Percentiles rank a stretch among this genome's conserved stretches.
These are phyloP conservation scores for Drosophila infuscata DNA, from an alignment of 2,888 invertebrate genomes.

Conservation along the genomic window DNA sequence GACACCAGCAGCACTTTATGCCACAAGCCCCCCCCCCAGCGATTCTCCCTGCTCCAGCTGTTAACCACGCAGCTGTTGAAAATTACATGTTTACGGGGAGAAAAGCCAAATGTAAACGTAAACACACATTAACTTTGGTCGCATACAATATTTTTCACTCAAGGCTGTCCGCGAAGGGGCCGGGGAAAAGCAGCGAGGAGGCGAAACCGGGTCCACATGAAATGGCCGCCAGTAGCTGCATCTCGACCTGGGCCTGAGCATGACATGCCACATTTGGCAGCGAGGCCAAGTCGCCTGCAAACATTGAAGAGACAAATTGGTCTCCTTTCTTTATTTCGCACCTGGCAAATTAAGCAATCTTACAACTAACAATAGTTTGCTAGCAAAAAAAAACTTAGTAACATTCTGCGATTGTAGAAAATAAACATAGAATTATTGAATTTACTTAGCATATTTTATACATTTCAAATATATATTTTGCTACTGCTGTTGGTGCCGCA, in stretches of 20 bases:
- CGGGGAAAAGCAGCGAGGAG: neutral
- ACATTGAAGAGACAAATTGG: conserved; percentile 25
- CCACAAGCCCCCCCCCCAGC: conserved; percentile 23
- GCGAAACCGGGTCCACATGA: conserved; percentile 10
- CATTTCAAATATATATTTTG: neutral
- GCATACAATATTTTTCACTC: conserved; percentile 79
- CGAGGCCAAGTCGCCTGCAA: conserved; percentile 30
- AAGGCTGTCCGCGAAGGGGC: conserved; percentile 55
- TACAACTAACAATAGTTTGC: conserved; percentile 26
- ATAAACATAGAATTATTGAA: neutral
- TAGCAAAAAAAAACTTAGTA: neutral
- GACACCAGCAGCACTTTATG: conserved; percentile 7
- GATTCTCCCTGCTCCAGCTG: neutral
- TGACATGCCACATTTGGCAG: conserved; percentile 20
- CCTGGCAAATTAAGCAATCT: conserved; percentile 32
- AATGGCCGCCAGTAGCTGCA: conserved; percentile 1
- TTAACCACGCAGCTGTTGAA: conserved; percentile 46
- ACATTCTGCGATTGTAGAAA: neutral
- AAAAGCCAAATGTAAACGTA: conserved; percentile 77
- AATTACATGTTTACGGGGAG: conserved; percentile 77
- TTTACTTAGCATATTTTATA: neutral
- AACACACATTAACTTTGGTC: conserved; percentile 78
- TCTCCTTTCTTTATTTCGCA: neutral
- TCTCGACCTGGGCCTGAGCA: conserved; percentile 14
- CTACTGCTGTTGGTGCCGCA: conserved; percentile 15